Evolutionary conservation across 2,888 invertebrate genomes (phyloP).

Genomic region (Chrysomela aeneicollis): DNA sequence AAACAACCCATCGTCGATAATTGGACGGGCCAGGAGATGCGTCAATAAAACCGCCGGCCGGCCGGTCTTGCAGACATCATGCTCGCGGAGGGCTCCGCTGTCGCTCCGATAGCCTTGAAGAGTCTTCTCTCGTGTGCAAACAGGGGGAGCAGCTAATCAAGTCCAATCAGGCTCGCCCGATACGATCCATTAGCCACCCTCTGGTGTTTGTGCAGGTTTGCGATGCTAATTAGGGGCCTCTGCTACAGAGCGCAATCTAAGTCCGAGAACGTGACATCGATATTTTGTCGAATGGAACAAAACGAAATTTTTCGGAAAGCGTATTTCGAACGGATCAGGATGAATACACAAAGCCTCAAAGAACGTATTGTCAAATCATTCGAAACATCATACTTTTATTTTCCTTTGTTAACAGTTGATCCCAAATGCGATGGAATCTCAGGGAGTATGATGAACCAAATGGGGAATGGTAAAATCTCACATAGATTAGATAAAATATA

Average conservation of each 20-base stretch:
- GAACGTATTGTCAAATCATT: too few species aligned
- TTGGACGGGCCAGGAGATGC: conserved; percentile 23
- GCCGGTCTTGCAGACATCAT: conserved; percentile 26
- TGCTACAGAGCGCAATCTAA: conserved; percentile 55
- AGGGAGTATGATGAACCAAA: too few species aligned
- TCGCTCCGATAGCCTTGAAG: conserved; percentile 37
- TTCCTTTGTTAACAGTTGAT: too few species aligned
- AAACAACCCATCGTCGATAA: conserved; percentile 20
- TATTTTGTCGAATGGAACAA: neutral
- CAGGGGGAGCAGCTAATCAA: conserved; percentile 67
- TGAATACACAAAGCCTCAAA: too few species aligned
- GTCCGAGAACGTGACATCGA: conserved; percentile 52
- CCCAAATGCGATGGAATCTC: too few species aligned
- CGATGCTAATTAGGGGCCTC: conserved; percentile 59
- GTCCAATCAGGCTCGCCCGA: conserved; percentile 67
- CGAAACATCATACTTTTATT: too few species aligned
- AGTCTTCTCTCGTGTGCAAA: conserved; percentile 52
- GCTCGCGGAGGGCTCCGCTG: conserved; percentile 23
- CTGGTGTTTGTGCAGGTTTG: conserved; percentile 61
- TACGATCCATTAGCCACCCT: conserved; percentile 64
- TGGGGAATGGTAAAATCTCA: too few species aligned
- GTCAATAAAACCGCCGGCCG: conserved; percentile 27
- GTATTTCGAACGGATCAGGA: neutral
- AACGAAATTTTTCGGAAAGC: conserved; percentile 17
- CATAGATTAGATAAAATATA: too few species aligned